Conservation (phyloP, 2,113 vertebrate genomes). For the Macquaria ambigua region DNA sequence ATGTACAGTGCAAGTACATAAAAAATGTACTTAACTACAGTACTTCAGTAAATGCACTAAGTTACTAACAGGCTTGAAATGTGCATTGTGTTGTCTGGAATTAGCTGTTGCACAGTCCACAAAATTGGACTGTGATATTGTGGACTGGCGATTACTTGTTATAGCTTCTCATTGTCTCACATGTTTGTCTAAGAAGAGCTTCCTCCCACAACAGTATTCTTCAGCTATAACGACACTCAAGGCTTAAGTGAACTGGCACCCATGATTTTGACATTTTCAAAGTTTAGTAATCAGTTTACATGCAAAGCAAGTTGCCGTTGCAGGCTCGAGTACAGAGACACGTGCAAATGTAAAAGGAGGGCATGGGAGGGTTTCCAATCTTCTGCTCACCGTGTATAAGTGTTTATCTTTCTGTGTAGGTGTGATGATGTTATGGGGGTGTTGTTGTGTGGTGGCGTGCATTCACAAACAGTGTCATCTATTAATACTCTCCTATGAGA, state of each 20-base stretch:
- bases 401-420: not conserved
- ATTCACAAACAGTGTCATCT: conserved; percentile 13
- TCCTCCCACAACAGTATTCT: no score
- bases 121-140: not conserved
- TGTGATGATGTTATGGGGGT: not conserved
- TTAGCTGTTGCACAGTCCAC: not conserved
- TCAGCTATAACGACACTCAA: not conserved
- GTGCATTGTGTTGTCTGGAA: not conserved
- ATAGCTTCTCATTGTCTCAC: not conserved
- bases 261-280: not conserved
- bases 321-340: not conserved
- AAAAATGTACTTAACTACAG: not conserved
- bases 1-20: no score
- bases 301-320: not conserved
- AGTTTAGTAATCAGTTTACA: not conserved
- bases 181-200: not conserved
- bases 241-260: not conserved
- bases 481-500: conserved; percentile 44
- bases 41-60: not conserved
- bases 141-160: not conserved
- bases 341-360: not conserved
- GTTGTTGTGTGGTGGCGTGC: not conserved
- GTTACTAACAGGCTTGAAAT: not conserved
- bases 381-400: not conserved
- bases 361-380: not conserved